Conservation (phyloP, 2,797 vertebrate species). For the Spinus pinus region DNA sequence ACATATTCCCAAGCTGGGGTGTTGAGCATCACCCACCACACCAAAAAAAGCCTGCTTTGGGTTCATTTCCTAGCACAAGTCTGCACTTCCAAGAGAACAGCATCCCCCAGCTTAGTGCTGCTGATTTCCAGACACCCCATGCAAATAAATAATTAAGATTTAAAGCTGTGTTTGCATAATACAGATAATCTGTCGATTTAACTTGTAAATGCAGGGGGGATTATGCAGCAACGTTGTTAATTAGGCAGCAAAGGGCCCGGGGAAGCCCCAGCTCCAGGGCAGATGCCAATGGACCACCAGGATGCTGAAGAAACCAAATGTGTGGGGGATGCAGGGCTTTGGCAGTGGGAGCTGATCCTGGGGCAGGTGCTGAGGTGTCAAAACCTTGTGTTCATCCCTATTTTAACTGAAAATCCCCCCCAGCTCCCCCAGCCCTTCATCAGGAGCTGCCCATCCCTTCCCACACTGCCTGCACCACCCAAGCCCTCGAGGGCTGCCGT, state of each 20-base stretch:
- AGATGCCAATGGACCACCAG: background rate
- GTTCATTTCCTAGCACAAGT: background rate
- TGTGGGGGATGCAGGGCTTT: background rate
- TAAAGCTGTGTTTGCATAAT: background rate
- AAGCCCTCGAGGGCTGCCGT: background rate
- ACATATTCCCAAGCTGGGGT: background rate
- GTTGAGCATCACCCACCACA: background rate
- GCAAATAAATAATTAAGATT: slow-evolving; percentile 23
- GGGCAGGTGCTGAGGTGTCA: background rate
- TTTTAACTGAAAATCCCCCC: background rate
- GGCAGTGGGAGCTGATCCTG: background rate
- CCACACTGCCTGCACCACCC: background rate
- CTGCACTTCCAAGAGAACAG: background rate
- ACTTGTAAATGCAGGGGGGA: background rate
- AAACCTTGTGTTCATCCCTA: background rate
- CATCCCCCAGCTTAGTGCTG: background rate
- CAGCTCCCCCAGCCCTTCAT: background rate
- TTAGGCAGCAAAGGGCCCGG: background rate
- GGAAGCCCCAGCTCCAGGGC: background rate
- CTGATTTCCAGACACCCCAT: background rate
- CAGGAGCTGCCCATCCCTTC: background rate
- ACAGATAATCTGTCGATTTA: background rate
- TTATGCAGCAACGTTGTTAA: background rate
- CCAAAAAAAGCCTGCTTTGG: background rate
- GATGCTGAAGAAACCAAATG: background rate